Evolutionary conservation across 2,113 vertebrate genomes (phyloP).

Genomic region (Diadophis punctatus): DNA sequence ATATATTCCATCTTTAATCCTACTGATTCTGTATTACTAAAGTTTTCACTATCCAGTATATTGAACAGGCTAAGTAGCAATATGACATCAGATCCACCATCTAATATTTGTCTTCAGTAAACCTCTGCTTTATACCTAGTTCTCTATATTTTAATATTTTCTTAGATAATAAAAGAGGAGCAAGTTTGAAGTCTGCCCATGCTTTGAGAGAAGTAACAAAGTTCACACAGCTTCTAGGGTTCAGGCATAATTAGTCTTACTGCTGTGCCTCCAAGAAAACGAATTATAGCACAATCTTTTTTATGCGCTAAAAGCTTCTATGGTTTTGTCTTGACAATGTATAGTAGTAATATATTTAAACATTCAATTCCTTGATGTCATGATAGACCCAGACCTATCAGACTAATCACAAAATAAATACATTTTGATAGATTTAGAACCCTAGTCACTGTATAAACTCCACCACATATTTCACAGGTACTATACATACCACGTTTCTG

Average conservation of each 20-base stretch:
- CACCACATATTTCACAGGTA: background rate
- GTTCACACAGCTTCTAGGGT: background rate
- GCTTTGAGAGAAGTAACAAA: background rate
- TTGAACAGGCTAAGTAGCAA: background rate
- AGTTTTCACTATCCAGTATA: background rate
- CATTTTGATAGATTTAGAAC: background rate
- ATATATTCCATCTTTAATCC: no score
- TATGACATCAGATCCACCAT: background rate
- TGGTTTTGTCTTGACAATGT: background rate
- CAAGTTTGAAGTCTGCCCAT: background rate
- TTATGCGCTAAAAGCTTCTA: background rate
- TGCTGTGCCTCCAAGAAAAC: background rate
- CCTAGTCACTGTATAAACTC: background rate
- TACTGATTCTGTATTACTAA: background rate
- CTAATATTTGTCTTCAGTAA: background rate
- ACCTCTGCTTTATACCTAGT: background rate
- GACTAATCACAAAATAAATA: background rate
- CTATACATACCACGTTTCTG: background rate
- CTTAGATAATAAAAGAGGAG: background rate
- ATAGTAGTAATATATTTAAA: background rate
- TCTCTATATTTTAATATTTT: background rate
- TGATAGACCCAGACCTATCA: background rate
- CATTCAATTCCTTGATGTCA: background rate
- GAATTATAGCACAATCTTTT: background rate
- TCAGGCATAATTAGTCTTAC: background rate